phyloP scores from a whole-genome alignment of 2,797 vertebrate genomes.

The Coilia nasus region DNA sequence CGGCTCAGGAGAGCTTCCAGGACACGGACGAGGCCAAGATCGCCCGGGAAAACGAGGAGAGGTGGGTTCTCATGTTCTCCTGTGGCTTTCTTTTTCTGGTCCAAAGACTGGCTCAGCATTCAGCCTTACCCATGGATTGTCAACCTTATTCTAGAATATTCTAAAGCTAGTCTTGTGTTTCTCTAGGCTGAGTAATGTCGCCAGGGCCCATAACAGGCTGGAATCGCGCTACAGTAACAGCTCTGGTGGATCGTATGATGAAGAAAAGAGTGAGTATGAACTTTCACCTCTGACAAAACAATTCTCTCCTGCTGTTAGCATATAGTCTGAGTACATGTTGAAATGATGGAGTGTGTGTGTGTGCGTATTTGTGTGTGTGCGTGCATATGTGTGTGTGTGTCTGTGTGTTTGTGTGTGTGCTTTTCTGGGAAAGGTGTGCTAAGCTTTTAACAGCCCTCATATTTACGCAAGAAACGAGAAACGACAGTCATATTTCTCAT shows the following conservation, averaged over 20 bases:
- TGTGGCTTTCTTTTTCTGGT: no score
- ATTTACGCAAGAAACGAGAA: background rate
- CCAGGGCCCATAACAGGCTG: conserved; percentile 92
- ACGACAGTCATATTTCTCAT: background rate
- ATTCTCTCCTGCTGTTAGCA: background rate
- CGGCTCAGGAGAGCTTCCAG: conserved; percentile 89
- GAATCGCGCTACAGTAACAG: conserved; percentile 99
- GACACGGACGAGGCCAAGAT: conserved; percentile 88
- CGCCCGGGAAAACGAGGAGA: conserved; percentile 89
- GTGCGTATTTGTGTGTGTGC: conserved; percentile 17
- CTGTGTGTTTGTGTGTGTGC: background rate
- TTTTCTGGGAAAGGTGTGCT: background rate
- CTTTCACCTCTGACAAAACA: background rate
- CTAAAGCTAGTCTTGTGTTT: conserved; percentile 29
- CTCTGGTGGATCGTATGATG: conserved; percentile 96
- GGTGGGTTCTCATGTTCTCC: conserved; percentile 71
- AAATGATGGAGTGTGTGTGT: conserved; percentile 19
- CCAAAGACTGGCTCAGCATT: no score
- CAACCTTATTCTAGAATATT: background rate
- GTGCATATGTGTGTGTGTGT: conserved; percentile 31
- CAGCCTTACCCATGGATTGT: no score
- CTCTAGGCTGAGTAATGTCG: conserved; percentile 81
- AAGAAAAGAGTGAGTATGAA: conserved; percentile 91
- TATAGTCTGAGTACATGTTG: background rate
- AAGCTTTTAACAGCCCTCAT: background rate